phyloP scores from a whole-genome alignment of 2,888 invertebrate species.

The Julus scanicus region DNA sequence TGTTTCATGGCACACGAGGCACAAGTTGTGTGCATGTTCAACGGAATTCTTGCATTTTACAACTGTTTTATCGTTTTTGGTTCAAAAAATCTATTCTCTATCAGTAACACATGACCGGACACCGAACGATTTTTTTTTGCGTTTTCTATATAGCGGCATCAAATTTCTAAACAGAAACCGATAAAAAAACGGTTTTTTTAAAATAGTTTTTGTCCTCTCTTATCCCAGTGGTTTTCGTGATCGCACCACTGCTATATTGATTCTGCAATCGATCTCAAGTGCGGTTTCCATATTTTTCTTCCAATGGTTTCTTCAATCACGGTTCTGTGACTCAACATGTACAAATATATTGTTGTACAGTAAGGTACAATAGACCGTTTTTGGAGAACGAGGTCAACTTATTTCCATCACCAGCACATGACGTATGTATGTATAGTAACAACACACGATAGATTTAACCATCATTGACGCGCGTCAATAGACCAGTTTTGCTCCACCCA shows the following conservation, averaged over 20 bases:
- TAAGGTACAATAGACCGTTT: too few species aligned
- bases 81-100: slow-evolving; percentile 6
- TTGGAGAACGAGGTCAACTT: too few species aligned
- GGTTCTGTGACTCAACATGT: too few species aligned
- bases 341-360: too few species aligned
- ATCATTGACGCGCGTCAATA: too few species aligned
- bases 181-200: background rate
- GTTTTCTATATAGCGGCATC: background rate
- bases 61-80: background rate
- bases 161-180: background rate
- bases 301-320: too few species aligned
- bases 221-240: slow-evolving; percentile 6
- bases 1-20: too few species aligned
- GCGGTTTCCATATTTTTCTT: background rate
- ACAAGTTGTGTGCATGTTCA: too few species aligned
- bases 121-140: background rate
- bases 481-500: too few species aligned
- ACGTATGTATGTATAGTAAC: too few species aligned
- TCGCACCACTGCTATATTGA: slow-evolving; percentile 3
- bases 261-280: slow-evolving; percentile 3
- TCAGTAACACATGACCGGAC: background rate
- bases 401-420: too few species aligned
- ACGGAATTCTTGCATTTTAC: background rate
- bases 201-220: background rate
- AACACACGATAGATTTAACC: too few species aligned